Percentiles rank a stretch among this genome's conserved stretches.
Conservation (phyloP, 1,140 invertebrate genomes). For the Sarcophaga bullata region DNA sequence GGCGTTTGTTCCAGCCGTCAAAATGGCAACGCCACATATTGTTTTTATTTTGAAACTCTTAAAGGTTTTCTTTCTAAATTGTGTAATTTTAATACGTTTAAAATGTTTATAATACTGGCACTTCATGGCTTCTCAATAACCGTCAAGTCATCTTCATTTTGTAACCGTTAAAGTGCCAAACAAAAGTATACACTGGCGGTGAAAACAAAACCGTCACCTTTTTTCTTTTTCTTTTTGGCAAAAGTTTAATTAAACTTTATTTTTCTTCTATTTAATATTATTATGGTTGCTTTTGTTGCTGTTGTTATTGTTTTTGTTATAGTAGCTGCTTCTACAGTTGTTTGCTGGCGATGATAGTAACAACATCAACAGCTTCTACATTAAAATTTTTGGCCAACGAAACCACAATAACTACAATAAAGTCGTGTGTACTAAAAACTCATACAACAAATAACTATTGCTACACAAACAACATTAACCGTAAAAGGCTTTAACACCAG, state of each 20-base stretch:
- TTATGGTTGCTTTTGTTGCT: background rate
- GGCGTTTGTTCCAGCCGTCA: too few relatives aligned
- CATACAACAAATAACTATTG: background rate
- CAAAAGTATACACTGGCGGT: too few relatives aligned
- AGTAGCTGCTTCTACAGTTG: background rate
- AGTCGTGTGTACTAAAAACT: background rate
- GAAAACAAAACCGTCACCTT: background rate
- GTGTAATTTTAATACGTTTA: too few relatives aligned
- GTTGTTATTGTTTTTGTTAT: background rate
- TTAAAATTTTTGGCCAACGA: background rate
- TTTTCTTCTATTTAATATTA: background rate
- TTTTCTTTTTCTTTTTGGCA: too few relatives aligned
- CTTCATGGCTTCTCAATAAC: too few relatives aligned
- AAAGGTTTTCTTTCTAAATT: too few relatives aligned
- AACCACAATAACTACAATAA: background rate
- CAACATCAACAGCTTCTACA: background rate
- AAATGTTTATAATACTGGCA: too few relatives aligned
- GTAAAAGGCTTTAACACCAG: background rate
- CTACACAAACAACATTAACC: background rate
- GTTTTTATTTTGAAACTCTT: too few relatives aligned
- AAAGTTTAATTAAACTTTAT: slow-evolving; percentile 5
- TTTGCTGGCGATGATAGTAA: too few relatives aligned
- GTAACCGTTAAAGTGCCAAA: too few relatives aligned
- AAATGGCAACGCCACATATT: too few relatives aligned
- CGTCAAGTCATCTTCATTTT: too few relatives aligned